Conservation (phyloP, 2,113 vertebrate species). For the Callithrix jacchus region DNA sequence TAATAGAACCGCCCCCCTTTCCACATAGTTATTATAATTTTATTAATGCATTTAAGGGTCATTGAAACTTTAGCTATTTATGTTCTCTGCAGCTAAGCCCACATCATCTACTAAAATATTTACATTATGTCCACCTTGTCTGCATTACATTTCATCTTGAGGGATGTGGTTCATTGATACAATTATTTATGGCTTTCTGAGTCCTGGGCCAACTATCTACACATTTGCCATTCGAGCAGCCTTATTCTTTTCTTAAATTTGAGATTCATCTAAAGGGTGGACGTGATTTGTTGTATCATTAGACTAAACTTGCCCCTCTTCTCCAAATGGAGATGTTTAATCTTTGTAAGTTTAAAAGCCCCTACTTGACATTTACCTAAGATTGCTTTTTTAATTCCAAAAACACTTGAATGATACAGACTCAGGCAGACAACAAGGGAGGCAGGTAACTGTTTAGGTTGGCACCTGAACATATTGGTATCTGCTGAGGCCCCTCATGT, state of each 20-base stretch:
- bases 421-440: too few relatives aligned
- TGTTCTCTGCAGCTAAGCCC: background rate
- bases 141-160: background rate
- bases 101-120: background rate
- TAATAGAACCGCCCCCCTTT: background rate
- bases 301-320: background rate
- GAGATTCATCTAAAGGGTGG: background rate
- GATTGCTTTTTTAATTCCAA: background rate
- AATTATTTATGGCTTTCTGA: background rate
- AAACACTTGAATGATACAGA: background rate
- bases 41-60: background rate
- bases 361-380: background rate
- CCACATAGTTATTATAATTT: background rate
- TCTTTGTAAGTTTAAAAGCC: background rate
- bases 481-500: background rate
- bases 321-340: background rate
- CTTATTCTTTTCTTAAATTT: background rate
- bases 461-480: background rate
- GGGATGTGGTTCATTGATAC: background rate
- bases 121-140: background rate
- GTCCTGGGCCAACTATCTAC: background rate
- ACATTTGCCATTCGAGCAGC: background rate
- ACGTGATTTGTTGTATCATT: background rate
- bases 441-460: background rate
- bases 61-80: background rate